Conservation (phyloP, 2,113 vertebrate species). For the Zootoca vivipara region DNA sequence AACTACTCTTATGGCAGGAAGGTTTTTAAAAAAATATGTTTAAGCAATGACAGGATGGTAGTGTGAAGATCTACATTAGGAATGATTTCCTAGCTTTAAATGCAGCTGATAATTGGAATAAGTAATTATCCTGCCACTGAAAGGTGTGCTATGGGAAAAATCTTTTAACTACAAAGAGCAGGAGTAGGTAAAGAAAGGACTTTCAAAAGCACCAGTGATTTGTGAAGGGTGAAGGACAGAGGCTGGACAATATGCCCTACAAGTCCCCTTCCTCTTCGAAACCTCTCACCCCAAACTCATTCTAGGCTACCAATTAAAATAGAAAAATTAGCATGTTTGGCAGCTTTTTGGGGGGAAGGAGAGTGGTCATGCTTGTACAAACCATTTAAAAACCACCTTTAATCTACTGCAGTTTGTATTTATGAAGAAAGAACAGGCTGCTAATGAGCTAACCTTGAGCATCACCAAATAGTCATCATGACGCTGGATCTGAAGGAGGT, state of each 20-base stretch:
- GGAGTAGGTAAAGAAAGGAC: neutral
- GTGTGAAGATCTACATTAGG: neutral
- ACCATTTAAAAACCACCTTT: neutral
- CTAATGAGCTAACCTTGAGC: constrained; percentile 87
- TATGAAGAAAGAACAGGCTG: neutral
- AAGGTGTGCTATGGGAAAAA: neutral
- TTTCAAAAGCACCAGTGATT: neutral
- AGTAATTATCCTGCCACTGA: neutral
- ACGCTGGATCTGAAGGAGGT: constrained; percentile 93
- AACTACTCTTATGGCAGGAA: neutral
- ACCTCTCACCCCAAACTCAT: neutral
- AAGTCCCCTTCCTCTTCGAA: neutral
- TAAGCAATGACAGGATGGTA: neutral
- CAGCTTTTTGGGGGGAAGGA: neutral
- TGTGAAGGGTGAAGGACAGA: neutral
- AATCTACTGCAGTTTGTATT: fast-evolving
- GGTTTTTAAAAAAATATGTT: neutral
- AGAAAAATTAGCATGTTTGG: neutral
- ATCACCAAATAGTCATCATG: constrained; percentile 97
- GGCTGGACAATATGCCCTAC: neutral
- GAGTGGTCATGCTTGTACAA: neutral
- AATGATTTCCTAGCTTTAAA: neutral
- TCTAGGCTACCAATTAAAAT: neutral
- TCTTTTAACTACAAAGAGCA: neutral
- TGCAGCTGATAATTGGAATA: neutral